Evolutionary conservation across 1,140 invertebrate genomes (phyloP).

Genomic region (Pseudachorutes palmiensis): DNA sequence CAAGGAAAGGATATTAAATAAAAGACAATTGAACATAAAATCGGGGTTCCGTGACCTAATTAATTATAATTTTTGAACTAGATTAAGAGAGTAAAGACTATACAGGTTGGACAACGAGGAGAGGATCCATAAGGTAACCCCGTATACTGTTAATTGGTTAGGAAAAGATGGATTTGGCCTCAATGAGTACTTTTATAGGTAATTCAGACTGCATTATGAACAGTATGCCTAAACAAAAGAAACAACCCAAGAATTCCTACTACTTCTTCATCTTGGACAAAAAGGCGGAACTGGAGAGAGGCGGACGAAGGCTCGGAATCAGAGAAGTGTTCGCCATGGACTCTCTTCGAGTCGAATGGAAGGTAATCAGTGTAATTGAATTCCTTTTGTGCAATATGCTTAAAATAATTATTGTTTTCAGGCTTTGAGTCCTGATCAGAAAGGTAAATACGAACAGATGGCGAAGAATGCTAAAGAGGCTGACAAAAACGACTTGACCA

Average conservation of each 20-base stretch:
- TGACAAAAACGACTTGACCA: slow-evolving; percentile 31
- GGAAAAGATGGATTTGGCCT: neutral
- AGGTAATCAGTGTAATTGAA: slow-evolving; percentile 27
- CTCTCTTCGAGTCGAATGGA: slow-evolving; percentile 26
- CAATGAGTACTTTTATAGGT: neutral
- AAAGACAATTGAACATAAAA: too few species aligned
- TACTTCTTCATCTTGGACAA: slow-evolving; percentile 36
- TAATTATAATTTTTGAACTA: too few species aligned
- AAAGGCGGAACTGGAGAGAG: slow-evolving; percentile 24
- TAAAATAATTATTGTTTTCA: slow-evolving; percentile 16
- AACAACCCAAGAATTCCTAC: slow-evolving; percentile 30
- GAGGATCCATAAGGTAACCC: too few species aligned
- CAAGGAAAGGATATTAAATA: too few species aligned
- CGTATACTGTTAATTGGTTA: too few species aligned
- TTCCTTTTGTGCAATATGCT: neutral
- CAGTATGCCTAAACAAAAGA: slow-evolving; percentile 35
- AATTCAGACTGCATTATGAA: too few species aligned
- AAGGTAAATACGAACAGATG: slow-evolving; percentile 26
- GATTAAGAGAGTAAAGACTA: too few species aligned
- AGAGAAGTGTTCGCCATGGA: slow-evolving; percentile 21
- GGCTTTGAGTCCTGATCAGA: slow-evolving; percentile 27
- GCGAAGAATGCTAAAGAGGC: slow-evolving; percentile 33
- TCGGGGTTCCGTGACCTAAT: too few species aligned
- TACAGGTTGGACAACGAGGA: too few species aligned
- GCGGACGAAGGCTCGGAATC: slow-evolving; percentile 31